These are phyloP conservation scores for Apteryx mantelli DNA, from an alignment of 2,113 vertebrate species.

Conservation along the genomic window DNA sequence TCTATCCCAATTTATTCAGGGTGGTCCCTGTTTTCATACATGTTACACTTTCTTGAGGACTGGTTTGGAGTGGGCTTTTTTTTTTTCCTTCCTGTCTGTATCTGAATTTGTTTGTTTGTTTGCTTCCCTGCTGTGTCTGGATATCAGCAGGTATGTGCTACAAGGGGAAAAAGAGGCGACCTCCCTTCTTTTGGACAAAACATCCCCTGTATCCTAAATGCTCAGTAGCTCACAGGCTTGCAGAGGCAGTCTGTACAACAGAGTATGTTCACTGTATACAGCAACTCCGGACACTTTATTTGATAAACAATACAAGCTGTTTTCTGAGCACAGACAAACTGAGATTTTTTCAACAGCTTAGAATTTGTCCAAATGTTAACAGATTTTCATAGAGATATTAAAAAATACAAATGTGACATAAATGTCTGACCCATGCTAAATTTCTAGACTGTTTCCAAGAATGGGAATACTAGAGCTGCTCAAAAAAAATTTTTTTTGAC, in stretches of 20 bases:
- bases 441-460: neutral
- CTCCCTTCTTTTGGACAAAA: accelerated
- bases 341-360: neutral
- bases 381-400: neutral
- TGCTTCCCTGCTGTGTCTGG: neutral
- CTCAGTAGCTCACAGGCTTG: accelerated
- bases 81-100: neutral
- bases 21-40: too few relatives aligned
- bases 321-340: neutral
- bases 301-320: neutral
- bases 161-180: neutral
- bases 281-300: accelerated
- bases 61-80: neutral
- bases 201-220: accelerated
- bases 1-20: neutral
- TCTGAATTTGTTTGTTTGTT: neutral
- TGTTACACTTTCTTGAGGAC: neutral
- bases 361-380: neutral
- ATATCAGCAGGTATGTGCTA: accelerated
- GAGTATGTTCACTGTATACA: neutral
- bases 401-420: neutral
- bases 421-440: neutral
- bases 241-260: neutral
- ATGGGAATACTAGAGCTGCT: neutral
- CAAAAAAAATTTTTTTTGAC: neutral